Percentiles rank a stretch among this genome's conserved stretches.
Evolutionary conservation across 2,113 vertebrate genomes (phyloP).

Genomic region (Ptilorrhoa leucosticta): DNA sequence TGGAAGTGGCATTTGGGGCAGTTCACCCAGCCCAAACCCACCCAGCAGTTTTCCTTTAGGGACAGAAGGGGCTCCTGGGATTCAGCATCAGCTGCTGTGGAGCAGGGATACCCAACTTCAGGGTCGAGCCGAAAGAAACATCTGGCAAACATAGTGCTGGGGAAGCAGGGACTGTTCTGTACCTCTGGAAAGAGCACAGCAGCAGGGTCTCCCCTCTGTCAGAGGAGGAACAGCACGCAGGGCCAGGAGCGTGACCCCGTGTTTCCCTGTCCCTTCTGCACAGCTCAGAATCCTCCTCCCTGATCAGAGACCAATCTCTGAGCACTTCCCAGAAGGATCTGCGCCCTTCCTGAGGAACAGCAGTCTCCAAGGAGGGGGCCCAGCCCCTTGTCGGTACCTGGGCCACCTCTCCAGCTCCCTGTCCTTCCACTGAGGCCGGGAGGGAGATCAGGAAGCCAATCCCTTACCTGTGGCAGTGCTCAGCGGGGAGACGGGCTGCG

Average conservation of each 20-base stretch:
- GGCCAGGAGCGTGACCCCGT: fast-evolving
- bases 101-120: neutral
- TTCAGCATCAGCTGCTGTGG: fast-evolving
- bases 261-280: neutral
- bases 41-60: neutral
- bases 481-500: neutral
- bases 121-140: neutral
- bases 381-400: fast-evolving
- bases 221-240: fast-evolving
- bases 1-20: neutral
- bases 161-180: fast-evolving
- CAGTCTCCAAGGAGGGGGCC: neutral
- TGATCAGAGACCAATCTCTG: fast-evolving
- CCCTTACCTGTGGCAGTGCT: conserved; percentile 65
- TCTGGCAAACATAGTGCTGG: fast-evolving
- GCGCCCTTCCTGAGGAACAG: fast-evolving
- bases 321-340: neutral
- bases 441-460: neutral
- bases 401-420: neutral
- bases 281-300: neutral
- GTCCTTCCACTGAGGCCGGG: neutral
- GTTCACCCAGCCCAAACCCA: neutral
- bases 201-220: neutral
- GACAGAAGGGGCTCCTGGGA: neutral
- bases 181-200: fast-evolving